These are phyloP conservation scores for Dicrostonyx torquatus DNA, from an alignment of 2,797 vertebrate genomes.

Conservation along the genomic window DNA sequence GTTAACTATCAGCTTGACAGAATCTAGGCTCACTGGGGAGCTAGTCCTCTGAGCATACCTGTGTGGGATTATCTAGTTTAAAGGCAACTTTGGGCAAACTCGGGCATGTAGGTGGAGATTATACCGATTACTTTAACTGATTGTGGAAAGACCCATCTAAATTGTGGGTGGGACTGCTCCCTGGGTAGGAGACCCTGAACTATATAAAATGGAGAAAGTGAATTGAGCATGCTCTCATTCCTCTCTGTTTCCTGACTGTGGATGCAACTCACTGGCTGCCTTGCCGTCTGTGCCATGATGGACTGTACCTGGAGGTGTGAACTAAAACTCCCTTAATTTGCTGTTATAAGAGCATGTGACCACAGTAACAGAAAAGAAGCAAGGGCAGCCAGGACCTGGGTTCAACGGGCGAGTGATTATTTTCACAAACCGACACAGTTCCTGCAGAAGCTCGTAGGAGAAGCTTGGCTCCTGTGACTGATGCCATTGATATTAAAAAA, in stretches of 20 bases:
- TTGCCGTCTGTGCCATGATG: background rate
- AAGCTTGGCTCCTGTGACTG: background rate
- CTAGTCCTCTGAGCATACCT: background rate
- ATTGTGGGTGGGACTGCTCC: background rate
- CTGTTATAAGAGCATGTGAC: background rate
- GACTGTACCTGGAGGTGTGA: background rate
- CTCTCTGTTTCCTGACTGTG: background rate
- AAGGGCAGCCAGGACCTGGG: background rate
- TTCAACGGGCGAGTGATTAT: background rate
- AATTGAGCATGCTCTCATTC: background rate
- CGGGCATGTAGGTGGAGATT: background rate
- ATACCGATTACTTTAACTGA: background rate
- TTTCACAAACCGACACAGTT: background rate
- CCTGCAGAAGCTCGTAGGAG: background rate
- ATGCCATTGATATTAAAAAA: constrained; percentile 51
- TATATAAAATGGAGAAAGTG: background rate
- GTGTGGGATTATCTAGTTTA: background rate
- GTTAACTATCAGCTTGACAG: background rate
- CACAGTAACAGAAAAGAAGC: background rate
- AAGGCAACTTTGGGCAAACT: background rate
- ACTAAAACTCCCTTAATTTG: background rate
- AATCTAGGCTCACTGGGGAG: background rate
- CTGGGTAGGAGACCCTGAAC: background rate
- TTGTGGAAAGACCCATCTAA: background rate
- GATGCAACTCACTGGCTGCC: background rate